phyloP scores from a whole-genome alignment of 35 echinoderm and acorn worm genomes.

The Holothuria glaberrima region DNA sequence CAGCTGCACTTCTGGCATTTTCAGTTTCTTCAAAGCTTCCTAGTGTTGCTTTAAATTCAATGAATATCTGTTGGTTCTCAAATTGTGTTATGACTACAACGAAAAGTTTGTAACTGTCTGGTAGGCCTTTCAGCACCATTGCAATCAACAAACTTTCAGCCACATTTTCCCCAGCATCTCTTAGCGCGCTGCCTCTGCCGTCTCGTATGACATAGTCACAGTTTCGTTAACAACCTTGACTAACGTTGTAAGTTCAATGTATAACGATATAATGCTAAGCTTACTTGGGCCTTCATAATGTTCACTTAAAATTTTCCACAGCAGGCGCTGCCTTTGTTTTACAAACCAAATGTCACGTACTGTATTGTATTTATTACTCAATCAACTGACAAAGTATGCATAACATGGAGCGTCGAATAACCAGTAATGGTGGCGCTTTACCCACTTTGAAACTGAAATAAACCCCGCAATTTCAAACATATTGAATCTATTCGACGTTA shows the following conservation, averaged over 20 bases:
- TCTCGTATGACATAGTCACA: conserved; percentile 58
- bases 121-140: conserved; percentile 60
- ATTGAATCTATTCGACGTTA: too few relatives aligned
- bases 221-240: not conserved
- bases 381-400: too few relatives aligned
- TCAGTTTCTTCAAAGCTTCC: conserved; percentile 57
- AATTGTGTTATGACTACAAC: conserved; percentile 25
- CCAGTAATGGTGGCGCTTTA: too few relatives aligned
- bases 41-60: conserved; percentile 42
- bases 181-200: conserved; percentile 36
- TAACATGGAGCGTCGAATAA: too few relatives aligned
- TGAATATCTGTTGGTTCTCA: conserved; percentile 36
- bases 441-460: too few relatives aligned
- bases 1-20: conserved; percentile 29
- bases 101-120: conserved; percentile 46
- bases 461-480: too few relatives aligned
- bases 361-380: too few relatives aligned
- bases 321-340: too few relatives aligned
- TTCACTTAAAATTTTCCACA: conserved; percentile 25
- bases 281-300: conserved; percentile 31
- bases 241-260: conserved; percentile 67
- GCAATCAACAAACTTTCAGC: conserved; percentile 34
- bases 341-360: too few relatives aligned
- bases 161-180: conserved; percentile 20
- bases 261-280: conserved; percentile 41